A percentile compares a stretch with the other conserved stretches of the same genome.
Evolutionary conservation across 2,888 invertebrate genomes (phyloP).

Genomic region (Drosophila heteroneura): DNA sequence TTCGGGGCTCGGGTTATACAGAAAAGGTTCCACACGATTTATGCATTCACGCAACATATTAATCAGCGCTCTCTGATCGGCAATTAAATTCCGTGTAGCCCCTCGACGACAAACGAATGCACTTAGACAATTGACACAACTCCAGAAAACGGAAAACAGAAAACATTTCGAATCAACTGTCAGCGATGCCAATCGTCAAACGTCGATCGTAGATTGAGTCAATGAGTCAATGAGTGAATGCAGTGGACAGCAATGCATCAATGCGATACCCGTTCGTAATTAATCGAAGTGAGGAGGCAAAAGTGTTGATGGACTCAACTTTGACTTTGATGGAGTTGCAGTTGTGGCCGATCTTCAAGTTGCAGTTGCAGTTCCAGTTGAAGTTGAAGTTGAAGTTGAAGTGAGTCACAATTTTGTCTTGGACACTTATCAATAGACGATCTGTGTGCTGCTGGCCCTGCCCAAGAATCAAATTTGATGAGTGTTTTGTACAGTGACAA

Average conservation of each 20-base stretch:
- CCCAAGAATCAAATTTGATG: conserved; percentile 35
- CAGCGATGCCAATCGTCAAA: conserved; percentile 28
- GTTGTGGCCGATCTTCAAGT: neutral
- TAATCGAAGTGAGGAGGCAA: conserved; percentile 52
- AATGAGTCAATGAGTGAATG: conserved; percentile 3
- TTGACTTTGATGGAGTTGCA: conserved; percentile 4
- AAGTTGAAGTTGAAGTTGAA: conserved; percentile 20
- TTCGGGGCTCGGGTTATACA: neutral
- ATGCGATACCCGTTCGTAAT: conserved; percentile 43
- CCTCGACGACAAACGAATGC: conserved; percentile 44
- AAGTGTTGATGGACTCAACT: conserved; percentile 59
- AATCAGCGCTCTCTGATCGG: conserved; percentile 65
- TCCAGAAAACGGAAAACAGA: conserved; percentile 1
- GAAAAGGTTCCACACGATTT: conserved; percentile 15
- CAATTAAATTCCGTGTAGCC: conserved; percentile 36
- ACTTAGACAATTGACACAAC: conserved; percentile 37
- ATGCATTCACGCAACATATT: conserved; percentile 61
- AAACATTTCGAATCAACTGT: conserved; percentile 42
- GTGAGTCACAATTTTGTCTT: conserved; percentile 66
- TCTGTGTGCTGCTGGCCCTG: conserved; percentile 19
- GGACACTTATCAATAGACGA: conserved; percentile 36
- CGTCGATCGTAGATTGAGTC: conserved; percentile 9
- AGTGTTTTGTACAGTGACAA: conserved; percentile 73
- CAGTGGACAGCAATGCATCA: conserved; percentile 69
- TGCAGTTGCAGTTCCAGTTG: conserved; percentile 4